These are phyloP conservation scores for Pygoscelis antarcticus DNA, from an alignment of 2,113 vertebrate species.

Conservation along the genomic window DNA sequence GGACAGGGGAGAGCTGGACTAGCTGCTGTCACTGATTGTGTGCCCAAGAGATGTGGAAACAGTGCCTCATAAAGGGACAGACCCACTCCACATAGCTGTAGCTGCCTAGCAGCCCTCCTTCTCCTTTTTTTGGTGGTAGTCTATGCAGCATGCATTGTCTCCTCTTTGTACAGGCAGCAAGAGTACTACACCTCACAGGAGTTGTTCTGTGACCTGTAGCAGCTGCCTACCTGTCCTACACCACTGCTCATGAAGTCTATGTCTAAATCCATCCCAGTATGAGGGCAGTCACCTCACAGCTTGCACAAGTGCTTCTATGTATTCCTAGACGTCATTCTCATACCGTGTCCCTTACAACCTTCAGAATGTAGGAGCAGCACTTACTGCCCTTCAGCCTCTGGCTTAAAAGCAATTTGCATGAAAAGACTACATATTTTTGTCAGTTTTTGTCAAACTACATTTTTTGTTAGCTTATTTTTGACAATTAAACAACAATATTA, in stretches of 20 bases:
- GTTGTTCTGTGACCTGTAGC: background rate
- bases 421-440: background rate
- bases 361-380: background rate
- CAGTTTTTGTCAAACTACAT: background rate
- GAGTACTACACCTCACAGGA: background rate
- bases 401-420: background rate
- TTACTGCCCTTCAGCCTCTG: background rate
- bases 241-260: background rate
- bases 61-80: background rate
- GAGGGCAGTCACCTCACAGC: background rate
- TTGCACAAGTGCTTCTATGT: background rate
- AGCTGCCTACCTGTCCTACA: background rate
- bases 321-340: background rate
- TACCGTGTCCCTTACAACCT: background rate
- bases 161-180: background rate
- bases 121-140: background rate
- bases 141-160: background rate
- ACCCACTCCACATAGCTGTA: background rate
- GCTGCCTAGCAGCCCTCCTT: background rate
- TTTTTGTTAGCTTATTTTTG: background rate
- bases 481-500: background rate
- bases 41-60: background rate
- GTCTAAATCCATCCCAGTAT: background rate
- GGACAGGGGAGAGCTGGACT: background rate
- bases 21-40: background rate